Evolutionary conservation across 2,113 vertebrate species (phyloP), one percentile per base, ranked within the genome.

Genomic region (Phaethornis superciliosus): DNA sequence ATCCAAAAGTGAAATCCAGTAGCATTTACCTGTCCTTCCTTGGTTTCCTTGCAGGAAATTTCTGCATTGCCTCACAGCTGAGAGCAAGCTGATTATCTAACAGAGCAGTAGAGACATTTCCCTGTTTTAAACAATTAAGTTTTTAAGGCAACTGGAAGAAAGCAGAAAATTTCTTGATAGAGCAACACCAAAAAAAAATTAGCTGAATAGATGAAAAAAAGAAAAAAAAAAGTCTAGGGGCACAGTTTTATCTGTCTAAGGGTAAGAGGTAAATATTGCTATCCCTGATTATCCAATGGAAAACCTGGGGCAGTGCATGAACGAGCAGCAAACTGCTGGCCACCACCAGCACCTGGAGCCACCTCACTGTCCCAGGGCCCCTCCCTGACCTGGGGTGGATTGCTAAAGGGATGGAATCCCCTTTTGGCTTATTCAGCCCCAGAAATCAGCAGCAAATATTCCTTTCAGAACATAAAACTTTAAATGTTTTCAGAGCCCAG

Each of bases 301-400:
- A 65, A 85, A 52, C 2, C 4, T 8, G 51, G 33, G 21, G 33
- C 74, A 28, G 55, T 2, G 3, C 3, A 1, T 58, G 87, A 44
- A 71, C 76, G 67, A 67, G 33, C 52, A 79, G 62, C 0, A 13
- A 51, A 67, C 56, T 88, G 58, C 56, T 49, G 47, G 26, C 56
- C n/a, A 22, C 58, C 44, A 56, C 40, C 0, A 0, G 21, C 2
- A 19, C n/a, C n/a, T 15, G 46, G 35, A 70, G 19, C 24, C 17
- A 0, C 16, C 13, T 46, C 27, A 24, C 19, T 86, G 77, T 40
- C 64, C 55, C 32, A 4, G 0, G 1, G 56, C n/a, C 37, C 18
- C 30, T 28, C 62, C 59, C 47, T 71, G 56, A n/a, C n/a, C n/a
- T 56, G 15, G 62, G 12, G 2, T 37, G 63, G 54, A 37, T 72